Percentiles rank a stretch among this genome's conserved stretches.
Evolutionary conservation across 2,797 vertebrate genomes (phyloP).

Genomic region (Knipowitschia caucasica): DNA sequence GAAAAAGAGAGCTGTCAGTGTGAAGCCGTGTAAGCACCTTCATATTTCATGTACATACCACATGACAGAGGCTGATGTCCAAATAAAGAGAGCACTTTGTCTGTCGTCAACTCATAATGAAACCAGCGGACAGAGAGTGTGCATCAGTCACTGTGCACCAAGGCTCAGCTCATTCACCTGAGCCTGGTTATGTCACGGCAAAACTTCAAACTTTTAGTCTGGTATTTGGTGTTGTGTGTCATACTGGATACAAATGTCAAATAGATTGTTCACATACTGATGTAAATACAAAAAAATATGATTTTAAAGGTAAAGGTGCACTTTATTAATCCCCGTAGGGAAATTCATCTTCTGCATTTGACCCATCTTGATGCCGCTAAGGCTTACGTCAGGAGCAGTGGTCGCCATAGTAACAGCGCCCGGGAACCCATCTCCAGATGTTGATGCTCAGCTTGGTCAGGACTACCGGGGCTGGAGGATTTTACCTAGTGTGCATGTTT

Average conservation of each 20-base stretch:
- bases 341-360: no score
- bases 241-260: constrained; percentile 3
- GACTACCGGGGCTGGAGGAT: no score
- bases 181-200: constrained; percentile 4
- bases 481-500: no score
- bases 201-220: neutral
- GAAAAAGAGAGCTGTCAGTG: constrained; percentile 6
- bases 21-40: constrained; percentile 4
- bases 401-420: no score
- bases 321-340: no score
- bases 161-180: constrained; percentile 10
- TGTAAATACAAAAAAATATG: no score
- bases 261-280: no score
- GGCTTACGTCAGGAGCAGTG: no score
- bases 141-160: constrained; percentile 39
- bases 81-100: constrained; percentile 32
- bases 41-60: constrained; percentile 18
- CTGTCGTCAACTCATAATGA: constrained; percentile 56
- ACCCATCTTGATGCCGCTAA: no score
- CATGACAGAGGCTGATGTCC: constrained; percentile 24
- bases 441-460: no score
- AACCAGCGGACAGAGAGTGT: constrained; percentile 27
- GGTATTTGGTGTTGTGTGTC: neutral
- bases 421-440: no score
- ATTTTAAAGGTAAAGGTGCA: no score